Evolutionary conservation across 2,797 vertebrate species (phyloP).

Genomic region (Enteromius argenteus): DNA sequence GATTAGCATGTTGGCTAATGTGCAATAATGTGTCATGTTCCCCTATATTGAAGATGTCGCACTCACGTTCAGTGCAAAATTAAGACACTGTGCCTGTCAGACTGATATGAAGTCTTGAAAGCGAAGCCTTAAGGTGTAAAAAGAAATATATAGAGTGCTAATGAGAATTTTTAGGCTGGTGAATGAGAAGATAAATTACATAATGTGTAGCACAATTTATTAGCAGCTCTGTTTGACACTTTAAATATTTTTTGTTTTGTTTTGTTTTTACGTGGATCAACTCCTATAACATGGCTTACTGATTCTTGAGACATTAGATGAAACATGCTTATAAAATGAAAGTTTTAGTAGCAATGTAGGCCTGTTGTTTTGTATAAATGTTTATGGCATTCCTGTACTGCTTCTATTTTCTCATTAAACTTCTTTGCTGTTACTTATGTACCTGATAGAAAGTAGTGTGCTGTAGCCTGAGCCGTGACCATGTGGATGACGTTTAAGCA

Average conservation of each 20-base stretch:
- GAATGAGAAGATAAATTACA: not conserved
- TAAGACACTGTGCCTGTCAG: constrained; percentile 36
- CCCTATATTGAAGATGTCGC: constrained; percentile 39
- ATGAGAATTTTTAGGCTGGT: constrained; percentile 14
- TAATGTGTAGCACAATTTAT: not conserved
- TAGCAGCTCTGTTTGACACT: not conserved
- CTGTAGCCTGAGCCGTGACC: not conserved
- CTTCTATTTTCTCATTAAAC: not conserved
- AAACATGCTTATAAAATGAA: not conserved
- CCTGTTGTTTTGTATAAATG: no score
- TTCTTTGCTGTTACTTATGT: not conserved
- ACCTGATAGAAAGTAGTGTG: not conserved
- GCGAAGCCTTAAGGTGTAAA: constrained; percentile 19
- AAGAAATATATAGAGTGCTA: constrained; percentile 23
- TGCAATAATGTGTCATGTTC: constrained; percentile 66
- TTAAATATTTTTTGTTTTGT: not conserved
- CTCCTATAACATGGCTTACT: not conserved
- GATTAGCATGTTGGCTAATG: constrained; percentile 72
- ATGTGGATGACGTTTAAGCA: not conserved
- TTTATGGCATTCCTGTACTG: not conserved
- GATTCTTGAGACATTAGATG: not conserved
- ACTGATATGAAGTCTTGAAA: constrained; percentile 35
- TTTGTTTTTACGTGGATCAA: not conserved
- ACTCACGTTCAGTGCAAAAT: constrained; percentile 41
- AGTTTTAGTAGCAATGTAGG: not conserved